Conservation (phyloP, 2,888 invertebrate genomes). For the Cephus sareptanus region DNA sequence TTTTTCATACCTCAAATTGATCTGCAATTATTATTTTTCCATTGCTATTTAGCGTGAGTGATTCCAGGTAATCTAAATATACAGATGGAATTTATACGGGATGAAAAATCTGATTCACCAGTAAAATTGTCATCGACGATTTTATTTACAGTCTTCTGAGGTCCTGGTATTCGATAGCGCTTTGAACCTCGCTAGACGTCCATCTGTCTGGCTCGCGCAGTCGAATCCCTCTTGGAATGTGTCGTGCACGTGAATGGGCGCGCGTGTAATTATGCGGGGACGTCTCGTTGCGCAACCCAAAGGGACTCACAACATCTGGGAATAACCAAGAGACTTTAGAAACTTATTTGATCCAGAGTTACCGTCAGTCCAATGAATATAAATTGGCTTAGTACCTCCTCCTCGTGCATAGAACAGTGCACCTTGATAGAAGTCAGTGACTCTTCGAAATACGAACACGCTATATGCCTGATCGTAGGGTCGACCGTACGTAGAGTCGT, state of each 20-base stretch:
- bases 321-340: constrained; percentile 14
- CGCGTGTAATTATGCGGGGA: background rate
- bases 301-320: background rate
- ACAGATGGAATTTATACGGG: background rate
- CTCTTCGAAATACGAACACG: background rate
- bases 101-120: background rate
- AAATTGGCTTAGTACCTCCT: constrained; percentile 13
- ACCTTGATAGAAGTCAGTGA: background rate
- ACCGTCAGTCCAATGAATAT: constrained; percentile 18
- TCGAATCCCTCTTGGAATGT: background rate
- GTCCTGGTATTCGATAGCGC: background rate
- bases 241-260: background rate
- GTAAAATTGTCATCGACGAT: background rate
- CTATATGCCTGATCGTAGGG: background rate
- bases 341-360: constrained; percentile 21
- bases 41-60: background rate
- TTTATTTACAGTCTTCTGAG: too few species aligned
- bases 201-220: background rate
- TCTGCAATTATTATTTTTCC: background rate
- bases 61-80: background rate
- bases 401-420: background rate
- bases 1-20: background rate
- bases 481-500: background rate
- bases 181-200: background rate
- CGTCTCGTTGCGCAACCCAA: background rate